Evolutionary conservation across 2,797 vertebrate genomes (phyloP).

Genomic region (Pangasius macronema): DNA sequence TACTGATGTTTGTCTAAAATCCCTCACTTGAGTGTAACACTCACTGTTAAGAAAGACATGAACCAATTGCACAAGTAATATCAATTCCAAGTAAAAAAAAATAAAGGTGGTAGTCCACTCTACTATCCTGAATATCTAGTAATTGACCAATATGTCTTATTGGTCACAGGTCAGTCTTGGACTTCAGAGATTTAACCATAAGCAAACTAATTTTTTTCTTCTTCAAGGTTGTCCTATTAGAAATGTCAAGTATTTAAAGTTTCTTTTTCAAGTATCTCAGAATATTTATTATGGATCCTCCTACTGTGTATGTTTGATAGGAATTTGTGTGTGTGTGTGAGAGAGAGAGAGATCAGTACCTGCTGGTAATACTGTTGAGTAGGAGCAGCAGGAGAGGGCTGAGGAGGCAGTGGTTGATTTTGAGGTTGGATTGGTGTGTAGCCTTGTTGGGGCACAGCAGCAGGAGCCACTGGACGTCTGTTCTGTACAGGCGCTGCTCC

Average conservation of each 20-base stretch:
- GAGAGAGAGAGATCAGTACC: slow-evolving; percentile 55
- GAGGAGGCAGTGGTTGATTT: slow-evolving; percentile 47
- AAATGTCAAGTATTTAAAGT: not conserved
- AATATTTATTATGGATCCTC: not conserved
- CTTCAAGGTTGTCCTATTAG: not conserved
- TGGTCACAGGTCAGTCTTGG: not conserved
- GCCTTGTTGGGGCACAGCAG: slow-evolving; percentile 60
- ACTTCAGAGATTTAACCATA: not conserved
- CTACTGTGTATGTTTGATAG: not conserved
- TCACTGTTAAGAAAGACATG: not conserved
- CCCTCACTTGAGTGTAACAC: not conserved
- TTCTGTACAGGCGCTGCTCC: slow-evolving; percentile 46
- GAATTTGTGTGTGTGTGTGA: not conserved
- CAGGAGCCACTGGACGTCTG: slow-evolving; percentile 53
- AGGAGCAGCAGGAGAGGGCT: slow-evolving; percentile 49
- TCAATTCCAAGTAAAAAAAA: not conserved
- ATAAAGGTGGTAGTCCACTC: not conserved
- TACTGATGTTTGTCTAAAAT: not conserved
- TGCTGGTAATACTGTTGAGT: slow-evolving; percentile 75
- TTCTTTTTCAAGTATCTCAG: no score
- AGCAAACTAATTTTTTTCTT: not conserved
- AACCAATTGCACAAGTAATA: not conserved
- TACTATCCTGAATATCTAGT: not conserved
- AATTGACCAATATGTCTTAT: not conserved
- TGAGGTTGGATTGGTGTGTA: slow-evolving; percentile 70